Conservation (phyloP, 1,140 invertebrate genomes). For the Polypedilum vanderplanki region DNA sequence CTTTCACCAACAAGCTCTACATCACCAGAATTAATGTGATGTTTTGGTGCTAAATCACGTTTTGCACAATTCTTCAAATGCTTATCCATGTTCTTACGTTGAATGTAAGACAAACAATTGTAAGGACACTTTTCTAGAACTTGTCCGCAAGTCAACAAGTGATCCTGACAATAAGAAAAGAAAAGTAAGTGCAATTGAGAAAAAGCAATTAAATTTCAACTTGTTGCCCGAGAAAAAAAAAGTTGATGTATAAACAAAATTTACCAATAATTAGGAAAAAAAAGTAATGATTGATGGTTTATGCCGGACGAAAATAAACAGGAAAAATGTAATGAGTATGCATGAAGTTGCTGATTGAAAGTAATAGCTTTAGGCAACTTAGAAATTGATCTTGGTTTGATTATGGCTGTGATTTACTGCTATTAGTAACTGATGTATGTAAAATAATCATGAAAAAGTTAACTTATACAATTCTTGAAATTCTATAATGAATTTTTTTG, state of each 20-base stretch:
- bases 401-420: too few relatives aligned
- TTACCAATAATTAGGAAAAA: not conserved
- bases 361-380: too few relatives aligned
- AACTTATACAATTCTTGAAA: too few relatives aligned
- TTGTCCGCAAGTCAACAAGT: conserved; percentile 57
- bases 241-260: too few relatives aligned
- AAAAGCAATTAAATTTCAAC: not conserved
- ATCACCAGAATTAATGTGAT: not conserved
- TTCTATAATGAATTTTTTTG: too few relatives aligned
- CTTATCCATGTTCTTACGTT: conserved; percentile 50
- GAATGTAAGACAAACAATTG: conserved; percentile 59
- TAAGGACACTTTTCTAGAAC: conserved; percentile 59
- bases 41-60: conserved; percentile 26
- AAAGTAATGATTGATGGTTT: not conserved
- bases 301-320: not conserved
- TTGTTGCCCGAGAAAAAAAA: too few relatives aligned
- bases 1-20: conserved; percentile 34
- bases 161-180: conserved; percentile 46
- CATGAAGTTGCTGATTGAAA: too few relatives aligned
- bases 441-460: too few relatives aligned
- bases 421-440: too few relatives aligned
- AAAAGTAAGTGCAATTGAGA: not conserved
- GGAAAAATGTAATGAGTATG: too few relatives aligned
- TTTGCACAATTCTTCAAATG: conserved; percentile 53
- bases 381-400: too few relatives aligned